These are phyloP conservation scores for Poecile atricapillus DNA, from an alignment of 2,113 vertebrate species.

Conservation along the genomic window DNA sequence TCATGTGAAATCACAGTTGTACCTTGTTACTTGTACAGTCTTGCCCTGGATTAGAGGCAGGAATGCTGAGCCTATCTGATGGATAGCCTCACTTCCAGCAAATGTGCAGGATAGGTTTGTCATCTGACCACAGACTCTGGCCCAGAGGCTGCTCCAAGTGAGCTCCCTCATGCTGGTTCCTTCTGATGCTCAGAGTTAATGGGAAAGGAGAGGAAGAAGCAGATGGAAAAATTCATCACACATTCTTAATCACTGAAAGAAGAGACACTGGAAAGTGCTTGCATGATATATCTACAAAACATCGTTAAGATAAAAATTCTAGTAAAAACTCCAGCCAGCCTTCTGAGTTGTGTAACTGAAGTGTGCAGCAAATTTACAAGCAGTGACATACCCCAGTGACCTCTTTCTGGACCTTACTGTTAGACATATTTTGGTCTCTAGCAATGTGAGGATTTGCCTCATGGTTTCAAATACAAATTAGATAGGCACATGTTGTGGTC, in stretches of 20 bases:
- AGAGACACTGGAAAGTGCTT: background rate
- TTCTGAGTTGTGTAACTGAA: background rate
- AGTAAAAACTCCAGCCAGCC: background rate
- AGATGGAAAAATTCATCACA: background rate
- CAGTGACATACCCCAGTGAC: rapidly evolving
- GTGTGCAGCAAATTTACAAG: rapidly evolving
- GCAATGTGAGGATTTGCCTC: background rate
- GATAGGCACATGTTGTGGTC: rapidly evolving
- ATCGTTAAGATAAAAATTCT: background rate
- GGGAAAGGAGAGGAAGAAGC: background rate
- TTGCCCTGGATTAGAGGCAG: conserved; percentile 2
- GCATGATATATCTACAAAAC: background rate
- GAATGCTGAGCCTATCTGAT: background rate
- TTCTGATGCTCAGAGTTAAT: background rate
- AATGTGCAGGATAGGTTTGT: background rate
- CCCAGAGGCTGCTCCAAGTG: background rate
- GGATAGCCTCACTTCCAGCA: background rate
- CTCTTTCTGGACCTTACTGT: background rate
- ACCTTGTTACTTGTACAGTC: background rate
- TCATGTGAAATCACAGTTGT: background rate
- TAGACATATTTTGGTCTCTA: background rate
- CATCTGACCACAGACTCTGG: background rate
- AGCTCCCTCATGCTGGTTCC: background rate
- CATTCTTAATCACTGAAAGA: background rate
- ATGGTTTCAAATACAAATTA: background rate